Evolutionary conservation across 2,888 invertebrate genomes (phyloP), one percentile per base, ranked within the genome.

Genomic region (Halictus quadricinctus): DNA sequence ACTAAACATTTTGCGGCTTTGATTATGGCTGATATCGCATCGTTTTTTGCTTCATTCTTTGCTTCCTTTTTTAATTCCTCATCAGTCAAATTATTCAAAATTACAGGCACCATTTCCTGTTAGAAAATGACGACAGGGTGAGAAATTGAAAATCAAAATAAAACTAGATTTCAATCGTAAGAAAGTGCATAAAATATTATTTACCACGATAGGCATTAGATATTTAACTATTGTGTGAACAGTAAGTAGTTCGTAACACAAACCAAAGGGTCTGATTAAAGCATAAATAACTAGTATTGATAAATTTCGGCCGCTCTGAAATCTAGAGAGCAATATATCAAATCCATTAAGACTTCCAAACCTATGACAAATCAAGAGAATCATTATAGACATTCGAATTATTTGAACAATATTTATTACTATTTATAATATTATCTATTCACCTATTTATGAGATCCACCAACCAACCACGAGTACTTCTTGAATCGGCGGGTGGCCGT

Each of bases 61-160:
- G 98, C 98, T 95, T 99, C 99, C 91, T 98, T 97, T 94, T 99
- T 99, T 84, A 99, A 95, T 94, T 99, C 99, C 88, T 99, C 99
- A 94, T 99, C 99, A 41, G 98, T 98, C 93, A 99, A 95, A 95
- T 98, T 97, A 94, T 99, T 98, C 93, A 99, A 95, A 93, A 98
- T 96, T 92, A 97, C 97, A 87, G 98, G 97, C 90, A 99, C 97
- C 95, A 98, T 97, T 96, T 98, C 98, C 98, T 98, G 94, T 66
- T 93, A 91, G 85, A 86, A 87, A n/a, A 58, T 4, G 83, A 80
- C 85, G 76, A 77, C 50, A 12, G 12, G 46, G 6, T 66, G 8
- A 73, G 36, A 36, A 2, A 12, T 41, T 5, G 41, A 41, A 15
- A 29, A 36, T 79, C 41, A 54, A 70, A 4, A 12, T n/a, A 25